These are phyloP conservation scores for Heterotilapia buettikoferi DNA, from an alignment of 2,113 vertebrate species.

Conservation along the genomic window DNA sequence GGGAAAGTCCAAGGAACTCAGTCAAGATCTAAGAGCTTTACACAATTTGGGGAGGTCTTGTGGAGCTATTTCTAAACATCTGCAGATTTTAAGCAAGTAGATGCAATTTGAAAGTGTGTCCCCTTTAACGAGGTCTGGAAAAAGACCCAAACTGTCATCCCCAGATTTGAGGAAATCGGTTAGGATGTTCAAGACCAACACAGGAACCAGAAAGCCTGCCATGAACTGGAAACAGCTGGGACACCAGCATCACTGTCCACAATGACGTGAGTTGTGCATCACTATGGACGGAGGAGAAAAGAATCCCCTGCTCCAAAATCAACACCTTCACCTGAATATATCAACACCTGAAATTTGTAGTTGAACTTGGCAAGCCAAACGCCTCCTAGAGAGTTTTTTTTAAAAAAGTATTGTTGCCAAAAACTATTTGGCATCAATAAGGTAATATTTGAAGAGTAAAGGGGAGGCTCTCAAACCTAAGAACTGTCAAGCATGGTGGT, in stretches of 20 bases:
- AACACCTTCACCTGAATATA: not conserved
- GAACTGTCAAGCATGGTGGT: not conserved
- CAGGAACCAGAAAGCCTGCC: not conserved
- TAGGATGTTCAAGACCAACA: not conserved
- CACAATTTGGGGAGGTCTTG: not conserved
- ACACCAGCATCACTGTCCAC: not conserved
- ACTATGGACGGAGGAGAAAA: not conserved
- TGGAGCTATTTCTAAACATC: not conserved
- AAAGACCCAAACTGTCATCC: not conserved
- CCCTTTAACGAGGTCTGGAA: not conserved
- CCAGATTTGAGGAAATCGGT: not conserved
- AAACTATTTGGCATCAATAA: not conserved
- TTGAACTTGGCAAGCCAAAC: not conserved
- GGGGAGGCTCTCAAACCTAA: not conserved
- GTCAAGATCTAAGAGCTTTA: not conserved
- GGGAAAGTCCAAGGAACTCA: not conserved
- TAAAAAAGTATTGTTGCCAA: not conserved
- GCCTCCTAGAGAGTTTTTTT: not conserved
- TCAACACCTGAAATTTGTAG: not conserved
- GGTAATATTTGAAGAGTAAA: not conserved
- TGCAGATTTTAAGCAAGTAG: not conserved
- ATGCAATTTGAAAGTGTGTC: not conserved
- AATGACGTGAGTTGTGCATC: not conserved
- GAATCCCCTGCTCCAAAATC: not conserved
- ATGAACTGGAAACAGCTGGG: not conserved